A percentile compares a stretch with the other conserved stretches of the same genome.
Conservation (phyloP, 1,140 invertebrate species). For the Adelges cooleyi region DNA sequence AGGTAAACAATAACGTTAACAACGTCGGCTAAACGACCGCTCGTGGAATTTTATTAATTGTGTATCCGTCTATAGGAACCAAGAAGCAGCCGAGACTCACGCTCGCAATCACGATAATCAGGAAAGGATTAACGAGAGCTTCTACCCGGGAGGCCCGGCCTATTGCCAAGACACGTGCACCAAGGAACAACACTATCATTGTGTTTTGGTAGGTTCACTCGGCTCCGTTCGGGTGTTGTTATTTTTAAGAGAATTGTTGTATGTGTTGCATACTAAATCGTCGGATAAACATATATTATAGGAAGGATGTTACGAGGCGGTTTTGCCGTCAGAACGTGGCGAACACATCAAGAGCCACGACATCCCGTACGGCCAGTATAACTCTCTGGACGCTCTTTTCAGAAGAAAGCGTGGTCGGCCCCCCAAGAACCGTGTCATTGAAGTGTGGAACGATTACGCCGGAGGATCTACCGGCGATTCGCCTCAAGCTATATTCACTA, state of each 20-base stretch:
- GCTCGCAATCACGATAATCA: conserved; percentile 76
- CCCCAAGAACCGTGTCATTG: conserved; percentile 82
- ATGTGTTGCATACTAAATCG: conserved; percentile 36
- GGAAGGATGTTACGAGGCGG: conserved; percentile 76
- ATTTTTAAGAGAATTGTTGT: too few species aligned
- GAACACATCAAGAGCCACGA: conserved; percentile 88
- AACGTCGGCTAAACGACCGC: too few species aligned
- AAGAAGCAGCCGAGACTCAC: conserved; percentile 71
- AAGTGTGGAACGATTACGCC: conserved; percentile 41
- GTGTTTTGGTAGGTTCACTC: conserved; percentile 52
- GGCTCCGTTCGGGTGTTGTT: background rate
- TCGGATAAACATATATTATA: too few species aligned
- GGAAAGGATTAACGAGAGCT: conserved; percentile 68
- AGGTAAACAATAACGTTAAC: too few species aligned
- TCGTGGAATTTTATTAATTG: background rate
- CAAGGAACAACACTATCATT: conserved; percentile 79
- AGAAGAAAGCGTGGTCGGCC: conserved; percentile 79
- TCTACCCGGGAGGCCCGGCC: conserved; percentile 52
- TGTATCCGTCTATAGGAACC: conserved; percentile 34
- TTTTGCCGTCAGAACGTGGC: conserved; percentile 68
- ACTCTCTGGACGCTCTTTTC: conserved; percentile 75
- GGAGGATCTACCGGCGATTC: conserved; percentile 43
- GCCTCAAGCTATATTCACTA: conserved; percentile 84
- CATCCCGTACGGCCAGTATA: conserved; percentile 47
- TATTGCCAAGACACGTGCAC: conserved; percentile 55